Evolutionary conservation across 2,797 vertebrate genomes (phyloP).

Genomic region (Oceanodroma leucorhoa): DNA sequence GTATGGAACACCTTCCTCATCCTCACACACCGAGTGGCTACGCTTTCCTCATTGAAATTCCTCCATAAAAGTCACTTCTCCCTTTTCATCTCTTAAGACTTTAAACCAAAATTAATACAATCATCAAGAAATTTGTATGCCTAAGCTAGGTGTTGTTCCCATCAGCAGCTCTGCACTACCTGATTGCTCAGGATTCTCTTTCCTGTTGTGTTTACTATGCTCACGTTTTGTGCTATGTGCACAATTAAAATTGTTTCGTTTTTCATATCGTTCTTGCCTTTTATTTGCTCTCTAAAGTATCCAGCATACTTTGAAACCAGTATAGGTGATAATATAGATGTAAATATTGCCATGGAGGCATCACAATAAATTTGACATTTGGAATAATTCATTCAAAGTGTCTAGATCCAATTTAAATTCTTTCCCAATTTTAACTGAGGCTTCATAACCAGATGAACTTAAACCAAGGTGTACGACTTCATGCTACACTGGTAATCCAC

Average conservation of each 20-base stretch:
- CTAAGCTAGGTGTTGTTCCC: neutral
- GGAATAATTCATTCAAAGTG: conserved; percentile 24
- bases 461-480: conserved; percentile 45
- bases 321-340: neutral
- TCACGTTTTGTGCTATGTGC: neutral
- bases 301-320: neutral
- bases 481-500: conserved; percentile 39
- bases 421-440: conserved; percentile 22
- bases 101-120: neutral
- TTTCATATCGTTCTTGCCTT: neutral
- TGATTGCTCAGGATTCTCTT: neutral
- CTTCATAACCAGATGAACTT: conserved; percentile 54
- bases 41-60: neutral
- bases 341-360: neutral
- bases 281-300: neutral
- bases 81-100: neutral
- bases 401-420: conserved; percentile 46
- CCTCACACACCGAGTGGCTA: neutral
- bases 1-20: neutral
- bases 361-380: neutral
- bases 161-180: neutral
- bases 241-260: neutral
- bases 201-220: neutral
- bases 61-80: neutral
- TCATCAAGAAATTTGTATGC: neutral